Conservation (phyloP, 2,888 invertebrate genomes). For the Tromatobia lineatoria region DNA sequence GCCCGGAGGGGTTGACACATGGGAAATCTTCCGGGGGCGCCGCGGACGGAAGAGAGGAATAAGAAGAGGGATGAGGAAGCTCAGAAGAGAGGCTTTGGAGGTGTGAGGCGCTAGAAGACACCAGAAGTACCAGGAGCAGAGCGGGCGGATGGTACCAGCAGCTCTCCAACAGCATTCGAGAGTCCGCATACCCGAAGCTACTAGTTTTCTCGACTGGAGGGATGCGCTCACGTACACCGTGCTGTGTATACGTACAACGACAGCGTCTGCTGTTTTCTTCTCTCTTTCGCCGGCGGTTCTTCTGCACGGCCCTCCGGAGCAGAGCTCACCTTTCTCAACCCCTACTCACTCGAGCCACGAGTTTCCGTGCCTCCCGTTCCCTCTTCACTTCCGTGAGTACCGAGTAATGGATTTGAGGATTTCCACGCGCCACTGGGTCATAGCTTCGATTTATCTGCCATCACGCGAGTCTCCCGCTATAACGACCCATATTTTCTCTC, state of each 20-base stretch:
- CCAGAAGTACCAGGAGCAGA: constrained; percentile 24
- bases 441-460: constrained; percentile 69
- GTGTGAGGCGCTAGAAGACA: constrained; percentile 44
- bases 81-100: constrained; percentile 15
- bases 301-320: constrained; percentile 20
- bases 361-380: constrained; percentile 4
- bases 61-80: constrained; percentile 3
- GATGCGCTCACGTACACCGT: constrained; percentile 29
- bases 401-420: constrained; percentile 68
- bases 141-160: constrained; percentile 25
- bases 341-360: constrained; percentile 1
- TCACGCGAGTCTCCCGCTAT: constrained; percentile 46
- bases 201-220: constrained; percentile 47
- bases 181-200: constrained; percentile 21
- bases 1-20: constrained; percentile 70
- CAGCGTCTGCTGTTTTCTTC: constrained; percentile 8
- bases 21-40: constrained; percentile 67
- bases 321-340: constrained; percentile 52
- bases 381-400: constrained; percentile 51
- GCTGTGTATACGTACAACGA: constrained; percentile 3
- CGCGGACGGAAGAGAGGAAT: constrained; percentile 35
- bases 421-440: constrained; percentile 63
- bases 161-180: constrained; percentile 46
- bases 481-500: constrained; percentile 66
- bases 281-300: neutral